Evolutionary conservation across 2,888 invertebrate species (phyloP).

Genomic region (Epinotia brunnichana): DNA sequence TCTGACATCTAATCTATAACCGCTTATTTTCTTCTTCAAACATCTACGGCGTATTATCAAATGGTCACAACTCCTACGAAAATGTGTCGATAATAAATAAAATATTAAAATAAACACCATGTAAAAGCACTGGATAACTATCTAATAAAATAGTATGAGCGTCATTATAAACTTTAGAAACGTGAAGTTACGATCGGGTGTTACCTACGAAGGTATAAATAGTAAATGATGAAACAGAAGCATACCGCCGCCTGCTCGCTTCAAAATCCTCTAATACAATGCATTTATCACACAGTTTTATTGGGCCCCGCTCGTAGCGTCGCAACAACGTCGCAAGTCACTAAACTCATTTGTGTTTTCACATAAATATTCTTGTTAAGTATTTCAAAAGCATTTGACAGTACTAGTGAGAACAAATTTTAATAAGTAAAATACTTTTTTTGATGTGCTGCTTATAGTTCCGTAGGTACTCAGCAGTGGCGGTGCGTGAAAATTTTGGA

Average conservation of each 20-base stretch:
- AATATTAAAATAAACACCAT: conserved; percentile 40
- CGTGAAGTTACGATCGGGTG: conserved; percentile 40
- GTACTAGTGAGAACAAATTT: neutral
- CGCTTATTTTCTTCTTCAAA: neutral
- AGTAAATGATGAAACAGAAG: conserved; percentile 41
- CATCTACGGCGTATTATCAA: neutral
- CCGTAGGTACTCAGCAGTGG: too few species aligned
- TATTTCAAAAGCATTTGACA: conserved; percentile 13
- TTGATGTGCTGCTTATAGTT: neutral
- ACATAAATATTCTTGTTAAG: conserved; percentile 15
- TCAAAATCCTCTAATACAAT: conserved; percentile 40
- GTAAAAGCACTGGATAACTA: conserved; percentile 40
- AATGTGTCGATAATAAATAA: conserved; percentile 30
- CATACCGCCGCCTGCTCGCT: conserved; percentile 22
- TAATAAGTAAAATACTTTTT: conserved; percentile 1
- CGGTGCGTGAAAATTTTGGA: too few species aligned
- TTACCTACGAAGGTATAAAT: conserved; percentile 33
- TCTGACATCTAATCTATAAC: neutral
- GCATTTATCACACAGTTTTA: conserved; percentile 39
- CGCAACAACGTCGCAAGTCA: conserved; percentile 28
- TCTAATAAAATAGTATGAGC: conserved; percentile 39
- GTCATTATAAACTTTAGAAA: conserved; percentile 43
- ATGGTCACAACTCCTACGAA: conserved; percentile 32
- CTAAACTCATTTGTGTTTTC: conserved; percentile 33
- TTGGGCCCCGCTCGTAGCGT: conserved; percentile 17